These are phyloP conservation scores for Pseudocheirus occidentalis DNA, from an alignment of 2,797 vertebrate species.

Conservation along the genomic window DNA sequence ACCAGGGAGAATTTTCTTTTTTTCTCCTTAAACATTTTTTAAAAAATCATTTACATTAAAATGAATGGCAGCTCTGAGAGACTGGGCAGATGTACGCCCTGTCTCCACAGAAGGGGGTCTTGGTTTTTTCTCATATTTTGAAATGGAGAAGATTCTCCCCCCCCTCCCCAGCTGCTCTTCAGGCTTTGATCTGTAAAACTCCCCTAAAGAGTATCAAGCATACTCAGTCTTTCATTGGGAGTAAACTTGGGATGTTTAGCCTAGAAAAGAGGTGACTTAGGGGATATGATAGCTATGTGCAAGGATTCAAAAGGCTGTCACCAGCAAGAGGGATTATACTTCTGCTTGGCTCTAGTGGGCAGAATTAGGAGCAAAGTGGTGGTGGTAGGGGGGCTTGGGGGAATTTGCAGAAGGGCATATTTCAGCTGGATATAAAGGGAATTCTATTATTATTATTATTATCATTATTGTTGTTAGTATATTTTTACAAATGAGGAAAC, in stretches of 20 bases:
- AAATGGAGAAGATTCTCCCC: background rate
- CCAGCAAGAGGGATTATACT: background rate
- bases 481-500: background rate
- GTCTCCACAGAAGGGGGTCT: slow-evolving; percentile 1
- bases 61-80: slow-evolving; percentile 3
- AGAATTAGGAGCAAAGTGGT: background rate
- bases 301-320: background rate
- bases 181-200: background rate
- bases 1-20: background rate
- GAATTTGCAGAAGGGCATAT: background rate
- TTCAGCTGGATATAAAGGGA: background rate
- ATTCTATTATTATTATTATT: background rate
- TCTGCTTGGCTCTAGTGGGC: background rate
- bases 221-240: background rate
- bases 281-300: background rate
- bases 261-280: background rate
- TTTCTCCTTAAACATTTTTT: background rate
- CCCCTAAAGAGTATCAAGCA: background rate
- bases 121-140: background rate
- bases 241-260: background rate
- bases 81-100: background rate
- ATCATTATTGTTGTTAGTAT: background rate
- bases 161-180: background rate
- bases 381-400: background rate
- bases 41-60: slow-evolving; percentile 8